Base-by-base conservation (phyloP, 2,888 invertebrate species). In the Petrolisthes cinctipes region DNA sequence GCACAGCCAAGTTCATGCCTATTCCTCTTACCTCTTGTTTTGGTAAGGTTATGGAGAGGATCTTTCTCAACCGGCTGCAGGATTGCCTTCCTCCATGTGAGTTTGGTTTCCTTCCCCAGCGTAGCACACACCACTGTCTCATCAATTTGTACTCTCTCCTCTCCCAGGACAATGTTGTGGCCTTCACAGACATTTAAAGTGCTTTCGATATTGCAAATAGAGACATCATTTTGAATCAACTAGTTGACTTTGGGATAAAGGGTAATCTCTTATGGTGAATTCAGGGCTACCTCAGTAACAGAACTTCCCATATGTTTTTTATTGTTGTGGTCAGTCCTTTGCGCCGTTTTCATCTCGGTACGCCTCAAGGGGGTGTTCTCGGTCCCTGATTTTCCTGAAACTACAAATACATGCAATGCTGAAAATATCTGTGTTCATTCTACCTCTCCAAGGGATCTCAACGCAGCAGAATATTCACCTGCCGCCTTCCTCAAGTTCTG, bases 391-490 rank as follows among this genome's bases (percentile, higher is more conserved):
- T 57, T 23, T 66, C 61, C 37, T 82, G 61, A 11, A 57, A 75
- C 56, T 68, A 56, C 75, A 53, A 17, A 75, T 6, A 83, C 83
- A n/a, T 75, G 83, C 75, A 75, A 76, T 17, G 78, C 57, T 76
- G 84, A 84, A 23, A 78, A 84, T n/a, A 76, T 75, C 57, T 76
- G 75, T 51, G 78, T 84, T 54, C 84, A 76, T n/a, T 61, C 76
- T 14, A 75, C 56, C 56, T 76, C 76, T 56, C 57, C 56, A 23
- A 14, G 20, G 20, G 84, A 75, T 76, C 76, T 76, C 14, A 83
- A 68, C 61, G 68, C 53, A 78, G 17, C 53, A 61, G 85, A 76
- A 78, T 85, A 9, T 83, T 56, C 20, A 56, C 83, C 11, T 53
- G 11, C 9, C 61, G 51, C 1, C 23, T 2, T 75, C 54, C 11